These are phyloP conservation scores for Leucoraja ocellata DNA, from an alignment of 2,797 vertebrate species.

Conservation along the genomic window DNA sequence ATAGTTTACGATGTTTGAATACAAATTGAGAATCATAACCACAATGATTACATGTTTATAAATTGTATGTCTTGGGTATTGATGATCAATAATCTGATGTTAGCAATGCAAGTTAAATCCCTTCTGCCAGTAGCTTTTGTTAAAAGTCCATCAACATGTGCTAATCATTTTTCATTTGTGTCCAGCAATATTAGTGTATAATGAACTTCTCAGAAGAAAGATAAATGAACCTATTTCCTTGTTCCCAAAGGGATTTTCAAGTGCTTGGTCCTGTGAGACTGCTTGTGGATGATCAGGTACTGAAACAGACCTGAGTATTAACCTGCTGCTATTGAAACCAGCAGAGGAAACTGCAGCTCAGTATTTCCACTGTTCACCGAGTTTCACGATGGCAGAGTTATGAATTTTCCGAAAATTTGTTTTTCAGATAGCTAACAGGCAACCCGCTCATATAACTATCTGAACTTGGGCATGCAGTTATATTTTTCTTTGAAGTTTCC, in stretches of 20 bases:
- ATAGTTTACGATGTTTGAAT: not conserved
- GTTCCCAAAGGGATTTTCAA: slow-evolving; percentile 33
- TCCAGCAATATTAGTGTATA: not conserved
- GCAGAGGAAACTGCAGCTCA: slow-evolving; percentile 23
- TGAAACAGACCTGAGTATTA: slow-evolving; percentile 19
- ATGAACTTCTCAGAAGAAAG: not conserved
- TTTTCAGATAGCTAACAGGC: not conserved
- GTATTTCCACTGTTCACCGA: slow-evolving; percentile 24
- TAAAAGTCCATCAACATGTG: slow-evolving; percentile 4
- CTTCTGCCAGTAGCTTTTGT: not conserved
- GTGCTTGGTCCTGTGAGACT: slow-evolving; percentile 19
- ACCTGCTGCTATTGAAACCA: not conserved
- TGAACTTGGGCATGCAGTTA: not conserved
- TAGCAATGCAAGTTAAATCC: not conserved
- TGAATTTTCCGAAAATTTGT: not conserved
- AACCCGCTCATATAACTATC: not conserved
- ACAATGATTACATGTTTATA: not conserved
- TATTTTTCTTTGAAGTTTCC: not conserved
- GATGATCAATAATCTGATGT: not conserved
- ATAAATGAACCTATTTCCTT: slow-evolving; percentile 27
- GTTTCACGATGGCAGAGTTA: slow-evolving; percentile 27
- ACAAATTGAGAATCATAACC: not conserved
- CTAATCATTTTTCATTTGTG: not conserved
- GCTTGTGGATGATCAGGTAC: slow-evolving; percentile 18
- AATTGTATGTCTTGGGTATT: not conserved